phyloP scores from a whole-genome alignment of 2,113 vertebrate species.

The Oplegnathus fasciatus region DNA sequence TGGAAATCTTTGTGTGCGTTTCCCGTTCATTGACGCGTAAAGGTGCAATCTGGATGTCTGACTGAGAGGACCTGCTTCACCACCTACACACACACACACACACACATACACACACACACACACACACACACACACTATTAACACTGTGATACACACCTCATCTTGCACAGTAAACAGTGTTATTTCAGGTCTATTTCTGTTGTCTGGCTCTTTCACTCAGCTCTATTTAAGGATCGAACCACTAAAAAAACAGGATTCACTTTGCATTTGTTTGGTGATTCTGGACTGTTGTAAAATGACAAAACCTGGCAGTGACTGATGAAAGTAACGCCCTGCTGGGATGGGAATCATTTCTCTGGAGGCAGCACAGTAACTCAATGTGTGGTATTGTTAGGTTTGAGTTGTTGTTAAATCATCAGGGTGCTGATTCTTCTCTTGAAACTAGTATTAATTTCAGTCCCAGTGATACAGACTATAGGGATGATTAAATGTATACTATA shows the following conservation, averaged over 20 bases:
- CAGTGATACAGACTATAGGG: not conserved
- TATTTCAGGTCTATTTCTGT: conserved; percentile 54
- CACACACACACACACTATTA: conserved; percentile 55
- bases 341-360: conserved; percentile 16
- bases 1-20: conserved; percentile 56
- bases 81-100: conserved; percentile 41
- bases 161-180: conserved; percentile 32
- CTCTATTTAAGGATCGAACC: conserved; percentile 47
- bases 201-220: conserved; percentile 15
- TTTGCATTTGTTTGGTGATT: conserved; percentile 19
- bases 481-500: not conserved
- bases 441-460: not conserved
- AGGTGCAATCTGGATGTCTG: conserved; percentile 73
- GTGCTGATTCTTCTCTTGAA: not conserved
- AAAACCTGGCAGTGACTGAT: conserved; percentile 21
- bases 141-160: conserved; percentile 45
- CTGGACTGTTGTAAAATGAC: not conserved
- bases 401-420: conserved; percentile 7
- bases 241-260: conserved; percentile 5
- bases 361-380: conserved; percentile 11
- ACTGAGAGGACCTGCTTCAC: conserved; percentile 53
- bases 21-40: conserved; percentile 60
- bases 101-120: conserved; percentile 46
- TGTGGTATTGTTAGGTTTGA: conserved; percentile 13
- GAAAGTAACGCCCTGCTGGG: conserved; percentile 18